Conservation (phyloP, 2,113 vertebrate genomes). For the Nymphicus hollandicus region DNA sequence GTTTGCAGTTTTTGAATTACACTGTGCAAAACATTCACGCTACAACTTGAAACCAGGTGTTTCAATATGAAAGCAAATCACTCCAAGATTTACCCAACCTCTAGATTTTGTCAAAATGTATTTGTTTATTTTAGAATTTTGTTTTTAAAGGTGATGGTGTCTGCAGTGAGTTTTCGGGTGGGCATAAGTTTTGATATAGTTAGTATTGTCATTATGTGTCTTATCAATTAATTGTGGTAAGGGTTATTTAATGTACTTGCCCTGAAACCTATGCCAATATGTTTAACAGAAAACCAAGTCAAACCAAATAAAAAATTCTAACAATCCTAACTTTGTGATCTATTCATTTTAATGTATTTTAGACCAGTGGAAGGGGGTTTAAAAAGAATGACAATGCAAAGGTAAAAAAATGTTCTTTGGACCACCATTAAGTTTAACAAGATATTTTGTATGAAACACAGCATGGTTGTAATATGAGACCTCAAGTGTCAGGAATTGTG, state of each 20-base stretch:
- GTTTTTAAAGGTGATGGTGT: neutral
- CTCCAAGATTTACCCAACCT: neutral
- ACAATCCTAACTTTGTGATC: neutral
- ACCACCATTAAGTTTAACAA: neutral
- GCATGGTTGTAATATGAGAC: neutral
- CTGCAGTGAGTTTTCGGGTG: neutral
- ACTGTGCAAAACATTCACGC: neutral
- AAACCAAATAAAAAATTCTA: neutral
- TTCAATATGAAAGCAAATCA: conserved; percentile 13
- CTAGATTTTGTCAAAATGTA: neutral
- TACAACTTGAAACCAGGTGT: conserved; percentile 31
- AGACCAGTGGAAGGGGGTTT: neutral
- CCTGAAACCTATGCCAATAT: neutral
- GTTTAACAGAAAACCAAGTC: neutral
- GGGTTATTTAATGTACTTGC: neutral
- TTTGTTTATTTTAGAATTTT: neutral
- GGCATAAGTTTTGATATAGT: neutral
- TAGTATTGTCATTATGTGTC: neutral
- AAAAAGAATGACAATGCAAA: neutral
- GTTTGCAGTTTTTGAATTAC: conserved; percentile 20
- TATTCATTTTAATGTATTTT: neutral
- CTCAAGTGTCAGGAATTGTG: neutral
- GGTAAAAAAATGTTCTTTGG: neutral
- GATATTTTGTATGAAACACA: neutral
- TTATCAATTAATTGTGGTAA: neutral